Percentiles rank a stretch among this genome's conserved stretches.
Conservation (phyloP, 2,797 vertebrate species). For the Hydrocynus forskahlii region DNA sequence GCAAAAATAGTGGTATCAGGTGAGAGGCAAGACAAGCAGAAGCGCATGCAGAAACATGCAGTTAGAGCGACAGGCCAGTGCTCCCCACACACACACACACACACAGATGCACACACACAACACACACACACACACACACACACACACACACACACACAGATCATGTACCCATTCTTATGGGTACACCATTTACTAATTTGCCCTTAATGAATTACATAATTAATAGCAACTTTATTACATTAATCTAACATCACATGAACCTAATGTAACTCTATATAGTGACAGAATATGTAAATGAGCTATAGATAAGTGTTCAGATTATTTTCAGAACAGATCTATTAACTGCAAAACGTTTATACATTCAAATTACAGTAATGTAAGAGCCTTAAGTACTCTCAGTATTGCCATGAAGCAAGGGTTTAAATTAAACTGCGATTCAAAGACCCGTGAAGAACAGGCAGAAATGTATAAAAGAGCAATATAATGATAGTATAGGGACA, state of each 20-base stretch:
- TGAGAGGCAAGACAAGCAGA: conserved; percentile 92
- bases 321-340: conserved; percentile 35
- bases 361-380: conserved; percentile 54
- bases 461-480: not conserved
- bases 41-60: conserved; percentile 95
- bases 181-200: not conserved
- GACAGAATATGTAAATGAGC: conserved; percentile 19
- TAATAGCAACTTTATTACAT: not conserved
- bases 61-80: conserved; percentile 85
- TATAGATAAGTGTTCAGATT: conserved; percentile 27
- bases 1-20: conserved; percentile 96
- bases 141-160: conserved; percentile 1
- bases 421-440: conserved; percentile 55
- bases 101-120: conserved; percentile 46
- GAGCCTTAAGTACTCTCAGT: conserved; percentile 45
- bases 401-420: conserved; percentile 42
- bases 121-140: conserved; percentile 27
- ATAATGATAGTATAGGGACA: conserved; percentile 28
- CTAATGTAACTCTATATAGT: not conserved
- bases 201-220: not conserved
- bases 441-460: not conserved
- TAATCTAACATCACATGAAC: not conserved
- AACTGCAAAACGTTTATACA: conserved; percentile 53
- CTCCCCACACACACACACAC: conserved; percentile 59
- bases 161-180: not conserved